These are phyloP conservation scores for Aphidius colemani DNA, from an alignment of 2,888 invertebrate species.

Conservation along the genomic window DNA sequence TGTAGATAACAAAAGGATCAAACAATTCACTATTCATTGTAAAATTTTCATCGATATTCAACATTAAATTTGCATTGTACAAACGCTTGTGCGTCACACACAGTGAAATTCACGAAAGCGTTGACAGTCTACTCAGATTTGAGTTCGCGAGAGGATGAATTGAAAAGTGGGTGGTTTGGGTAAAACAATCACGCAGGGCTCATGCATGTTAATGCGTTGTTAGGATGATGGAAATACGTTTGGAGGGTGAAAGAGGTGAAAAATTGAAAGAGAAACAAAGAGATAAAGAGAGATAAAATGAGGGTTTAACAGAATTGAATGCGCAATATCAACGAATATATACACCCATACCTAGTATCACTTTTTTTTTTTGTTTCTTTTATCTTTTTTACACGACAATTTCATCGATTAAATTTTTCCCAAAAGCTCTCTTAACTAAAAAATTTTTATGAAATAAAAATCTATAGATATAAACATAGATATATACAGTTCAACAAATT, in stretches of 20 bases:
- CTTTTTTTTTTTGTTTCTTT: conserved; percentile 1
- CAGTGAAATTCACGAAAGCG: conserved; percentile 32
- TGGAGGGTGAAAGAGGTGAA: conserved; percentile 29
- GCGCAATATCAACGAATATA: conserved; percentile 34
- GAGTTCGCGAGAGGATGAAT: conserved; percentile 21
- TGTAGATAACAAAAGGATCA: not conserved
- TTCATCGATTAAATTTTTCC: too few relatives aligned
- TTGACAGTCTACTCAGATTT: conserved; percentile 47
- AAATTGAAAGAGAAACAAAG: too few relatives aligned
- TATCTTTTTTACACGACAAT: too few relatives aligned
- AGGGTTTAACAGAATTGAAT: conserved; percentile 37
- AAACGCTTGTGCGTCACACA: conserved; percentile 37
- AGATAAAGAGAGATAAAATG: conserved; percentile 25
- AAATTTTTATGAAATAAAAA: too few relatives aligned
- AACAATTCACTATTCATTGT: conserved; percentile 17
- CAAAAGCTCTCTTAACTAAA: too few relatives aligned
- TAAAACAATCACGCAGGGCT: conserved; percentile 60
- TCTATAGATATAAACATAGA: too few relatives aligned
- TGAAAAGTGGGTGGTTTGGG: conserved; percentile 37
- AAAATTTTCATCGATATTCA: conserved; percentile 44
- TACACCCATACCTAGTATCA: not conserved
- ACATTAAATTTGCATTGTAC: conserved; percentile 50
- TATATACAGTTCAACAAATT: too few relatives aligned
- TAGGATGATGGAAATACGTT: conserved; percentile 38
- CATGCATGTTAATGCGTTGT: conserved; percentile 61